A percentile compares a stretch with the other conserved stretches of the same genome.
phyloP scores from a whole-genome alignment of 2,797 vertebrate species.

The Fistularia tabacaria region DNA sequence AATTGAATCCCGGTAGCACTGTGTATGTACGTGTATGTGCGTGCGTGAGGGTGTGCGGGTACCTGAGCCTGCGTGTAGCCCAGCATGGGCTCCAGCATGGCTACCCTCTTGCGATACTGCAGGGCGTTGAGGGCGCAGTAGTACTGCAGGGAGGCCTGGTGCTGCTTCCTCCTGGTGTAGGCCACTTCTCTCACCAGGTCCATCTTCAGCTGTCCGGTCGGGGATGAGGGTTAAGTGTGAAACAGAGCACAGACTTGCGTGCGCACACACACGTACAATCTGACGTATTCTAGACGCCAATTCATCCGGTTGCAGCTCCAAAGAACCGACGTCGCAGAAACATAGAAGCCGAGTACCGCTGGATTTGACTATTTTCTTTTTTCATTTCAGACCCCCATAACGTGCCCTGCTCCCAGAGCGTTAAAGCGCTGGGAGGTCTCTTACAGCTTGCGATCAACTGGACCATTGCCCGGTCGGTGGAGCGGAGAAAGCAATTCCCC shows the following conservation, averaged over 20 bases:
- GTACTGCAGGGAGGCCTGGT: slow-evolving; percentile 93
- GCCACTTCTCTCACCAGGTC: slow-evolving; percentile 91
- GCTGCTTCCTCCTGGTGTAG: slow-evolving; percentile 89
- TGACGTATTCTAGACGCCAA: no score
- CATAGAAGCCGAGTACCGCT: no score
- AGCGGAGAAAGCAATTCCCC: not conserved
- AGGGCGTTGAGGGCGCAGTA: slow-evolving; percentile 95
- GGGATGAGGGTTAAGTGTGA: not conserved
- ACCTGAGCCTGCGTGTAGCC: slow-evolving; percentile 95
- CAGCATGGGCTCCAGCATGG: slow-evolving; percentile 94
- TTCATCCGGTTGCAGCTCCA: no score
- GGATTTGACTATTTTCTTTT: no score
- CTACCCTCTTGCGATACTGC: slow-evolving; percentile 91
- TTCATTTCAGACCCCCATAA: no score
- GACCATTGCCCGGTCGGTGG: not conserved
- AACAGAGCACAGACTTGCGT: no score
- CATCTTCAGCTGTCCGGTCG: slow-evolving; percentile 79
- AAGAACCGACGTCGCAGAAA: no score
- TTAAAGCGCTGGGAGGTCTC: no score
- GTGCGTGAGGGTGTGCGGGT: not conserved
- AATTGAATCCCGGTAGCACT: slow-evolving; percentile 8
- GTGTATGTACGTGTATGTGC: not conserved
- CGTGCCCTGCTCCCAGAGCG: no score
- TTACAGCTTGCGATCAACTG: no score
- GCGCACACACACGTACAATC: no score